Base-by-base conservation (phyloP, 2,888 invertebrate genomes). In the Anthrax anthrax region DNA sequence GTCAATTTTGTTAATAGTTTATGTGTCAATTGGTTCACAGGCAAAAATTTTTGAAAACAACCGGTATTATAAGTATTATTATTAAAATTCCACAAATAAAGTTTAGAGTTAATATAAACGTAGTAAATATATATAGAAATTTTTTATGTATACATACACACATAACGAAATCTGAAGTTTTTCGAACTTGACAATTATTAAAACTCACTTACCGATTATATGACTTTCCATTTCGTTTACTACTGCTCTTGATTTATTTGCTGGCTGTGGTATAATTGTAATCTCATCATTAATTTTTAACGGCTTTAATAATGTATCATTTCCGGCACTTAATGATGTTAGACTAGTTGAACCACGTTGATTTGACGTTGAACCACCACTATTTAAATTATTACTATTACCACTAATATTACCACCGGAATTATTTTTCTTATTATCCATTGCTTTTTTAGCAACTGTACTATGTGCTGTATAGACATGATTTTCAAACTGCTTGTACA, bases 401-500 rank as follows among this genome's bases (percentile, higher is more conserved):
- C 52, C 56, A 17, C 48, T 56, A 37, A 49, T 51, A 39, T 49
- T 49, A 46, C 47, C 51, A 46, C 41, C 42, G 32, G 50, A 46
- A 46, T 69, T 60, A 53, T 71, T 66, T 60, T 76, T 79, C 60
- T 79, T 81, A 64, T 82, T 82, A 60, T 84, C 86, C 78, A 85
- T 84, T 29, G 84, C 85, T 51, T 86, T 79, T 60, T 88, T 87
- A 37, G 89, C 87, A 17, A 88, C 88, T 18, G 88, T 86, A 63
- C 89, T 89, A 61, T 92, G 92, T 18, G 89, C 90, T 37, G 89
- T 88, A 62, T 91, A 92, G 8, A 92, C 91, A 65, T 92, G 92
- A 64, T 84, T 90, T 64, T 92, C 91, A 59, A 92, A 92, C 60
- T 89, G 84, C 70, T 89, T 89, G 74, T 92, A 92, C 87, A 91